Base-by-base conservation (phyloP, 1,140 invertebrate species). In the Thaumetopoea pityocampa region DNA sequence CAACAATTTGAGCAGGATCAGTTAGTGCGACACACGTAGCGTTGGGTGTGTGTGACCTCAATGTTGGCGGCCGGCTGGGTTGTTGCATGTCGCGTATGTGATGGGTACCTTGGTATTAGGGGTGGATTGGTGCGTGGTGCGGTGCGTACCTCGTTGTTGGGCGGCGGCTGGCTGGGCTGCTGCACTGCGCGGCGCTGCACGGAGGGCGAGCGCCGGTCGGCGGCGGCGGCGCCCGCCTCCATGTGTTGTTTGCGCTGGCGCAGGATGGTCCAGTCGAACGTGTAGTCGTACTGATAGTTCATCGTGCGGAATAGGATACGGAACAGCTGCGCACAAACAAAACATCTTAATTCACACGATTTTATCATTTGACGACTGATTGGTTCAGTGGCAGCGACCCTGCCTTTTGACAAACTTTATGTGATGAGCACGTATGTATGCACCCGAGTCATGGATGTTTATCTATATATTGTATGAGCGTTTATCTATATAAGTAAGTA, bases 221-320 rank as follows among this genome's bases (percentile, higher is more conserved):
- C 51, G 38, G 57, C 37, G 24, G 68, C 68, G 29, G 51, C 67
- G 49, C 54, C 58, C 1, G 51, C 56, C 54, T 73, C 70, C 58
- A 70, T 68, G 42, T 79, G 74, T 59, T 81, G 72, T 60, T 78
- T 82, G 51, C 73, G 97, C 82, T 98, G 97, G 79, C 99, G 98
- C 67, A 99, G 87, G 93, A 99, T 95, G 50, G 97, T 99, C 98
- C 98, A 99, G 86, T 99, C 98, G 87, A 99, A 99, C 51, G 95
- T 97, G 87, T 99, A 99, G 86, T 99, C 98, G 85, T 99, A 99
- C 86, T 98, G 96, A 86, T 99, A 97, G 86, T 99, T 99, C 60
- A 99, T 90, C 48, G 98, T 99, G 69, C 98, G 94, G 90, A 99
- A 99, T 67, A 99, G 90, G 80, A 99, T 99, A 67, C 98, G 93